A percentile compares a stretch with the other conserved stretches of the same genome.
These are phyloP conservation scores for Lepus timidus DNA, from an alignment of 2,113 vertebrate genomes.

Conservation along the genomic window DNA sequence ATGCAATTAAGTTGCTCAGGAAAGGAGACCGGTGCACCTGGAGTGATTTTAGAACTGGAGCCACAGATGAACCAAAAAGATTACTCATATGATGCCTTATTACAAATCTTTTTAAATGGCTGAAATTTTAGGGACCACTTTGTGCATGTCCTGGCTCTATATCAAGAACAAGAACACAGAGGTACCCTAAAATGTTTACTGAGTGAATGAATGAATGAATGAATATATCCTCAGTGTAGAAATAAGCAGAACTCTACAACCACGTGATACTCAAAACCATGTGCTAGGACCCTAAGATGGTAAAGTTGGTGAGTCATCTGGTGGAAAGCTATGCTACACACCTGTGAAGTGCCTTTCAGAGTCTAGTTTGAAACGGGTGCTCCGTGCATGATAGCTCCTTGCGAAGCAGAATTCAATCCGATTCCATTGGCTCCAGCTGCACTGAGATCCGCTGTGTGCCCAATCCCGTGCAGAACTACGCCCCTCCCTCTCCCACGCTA, in stretches of 20 bases:
- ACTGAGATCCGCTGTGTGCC: background rate
- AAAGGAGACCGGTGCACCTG: background rate
- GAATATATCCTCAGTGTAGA: background rate
- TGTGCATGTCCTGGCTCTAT: background rate
- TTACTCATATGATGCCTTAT: background rate
- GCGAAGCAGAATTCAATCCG: background rate
- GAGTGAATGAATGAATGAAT: background rate
- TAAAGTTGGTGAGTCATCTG: background rate
- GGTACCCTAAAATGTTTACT: background rate
- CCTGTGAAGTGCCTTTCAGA: background rate
- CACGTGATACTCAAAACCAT: background rate
- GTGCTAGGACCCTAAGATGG: background rate
- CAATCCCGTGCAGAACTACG: background rate
- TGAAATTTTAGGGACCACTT: background rate
- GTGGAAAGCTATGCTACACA: background rate
- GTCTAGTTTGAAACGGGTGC: background rate
- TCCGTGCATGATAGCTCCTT: background rate
- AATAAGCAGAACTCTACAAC: background rate
- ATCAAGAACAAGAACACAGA: background rate
- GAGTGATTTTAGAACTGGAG: background rate
- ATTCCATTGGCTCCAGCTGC: background rate
- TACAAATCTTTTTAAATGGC: background rate
- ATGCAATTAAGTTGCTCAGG: background rate
- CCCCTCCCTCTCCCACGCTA: background rate
- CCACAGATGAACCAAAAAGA: background rate